A percentile compares a stretch with the other conserved stretches of the same genome.
Evolutionary conservation across 1,140 invertebrate genomes (phyloP).

Genomic region (Reticulitermes speratus): DNA sequence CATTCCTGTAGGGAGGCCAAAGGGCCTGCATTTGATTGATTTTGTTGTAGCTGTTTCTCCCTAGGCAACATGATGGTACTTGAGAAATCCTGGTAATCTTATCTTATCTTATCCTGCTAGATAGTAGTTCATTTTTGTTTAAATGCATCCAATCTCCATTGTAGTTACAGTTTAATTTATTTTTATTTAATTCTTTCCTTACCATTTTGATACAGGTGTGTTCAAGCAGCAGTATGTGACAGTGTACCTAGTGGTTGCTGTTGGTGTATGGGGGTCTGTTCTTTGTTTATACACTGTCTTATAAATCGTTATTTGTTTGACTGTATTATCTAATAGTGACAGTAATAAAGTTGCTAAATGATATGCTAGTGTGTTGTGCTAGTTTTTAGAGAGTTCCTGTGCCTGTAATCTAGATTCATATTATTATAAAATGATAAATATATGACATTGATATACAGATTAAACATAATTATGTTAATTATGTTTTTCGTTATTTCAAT

Average conservation of each 20-base stretch:
- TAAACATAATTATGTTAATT: neutral
- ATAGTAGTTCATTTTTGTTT: neutral
- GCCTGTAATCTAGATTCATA: no score
- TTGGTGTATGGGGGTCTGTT: neutral
- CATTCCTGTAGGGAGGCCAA: neutral
- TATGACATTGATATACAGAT: neutral
- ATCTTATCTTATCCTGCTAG: neutral
- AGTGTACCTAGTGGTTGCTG: no score
- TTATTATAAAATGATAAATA: no score
- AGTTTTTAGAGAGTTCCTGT: no score
- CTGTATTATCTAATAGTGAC: neutral
- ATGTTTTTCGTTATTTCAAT: neutral
- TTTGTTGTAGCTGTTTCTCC: neutral
- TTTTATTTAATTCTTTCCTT: neutral
- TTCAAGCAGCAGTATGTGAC: neutral
- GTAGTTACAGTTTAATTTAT: conserved; percentile 1
- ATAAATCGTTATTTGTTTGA: neutral
- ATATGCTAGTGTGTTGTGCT: no score
- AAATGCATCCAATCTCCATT: neutral
- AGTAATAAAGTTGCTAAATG: neutral
- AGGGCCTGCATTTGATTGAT: neutral
- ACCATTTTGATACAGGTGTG: neutral
- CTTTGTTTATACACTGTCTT: conserved; percentile 2
- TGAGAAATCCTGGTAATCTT: conserved; percentile 15
- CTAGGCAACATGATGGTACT: neutral